Evolutionary conservation across 2,113 vertebrate genomes (phyloP).

Genomic region (Ictalurus furcatus): DNA sequence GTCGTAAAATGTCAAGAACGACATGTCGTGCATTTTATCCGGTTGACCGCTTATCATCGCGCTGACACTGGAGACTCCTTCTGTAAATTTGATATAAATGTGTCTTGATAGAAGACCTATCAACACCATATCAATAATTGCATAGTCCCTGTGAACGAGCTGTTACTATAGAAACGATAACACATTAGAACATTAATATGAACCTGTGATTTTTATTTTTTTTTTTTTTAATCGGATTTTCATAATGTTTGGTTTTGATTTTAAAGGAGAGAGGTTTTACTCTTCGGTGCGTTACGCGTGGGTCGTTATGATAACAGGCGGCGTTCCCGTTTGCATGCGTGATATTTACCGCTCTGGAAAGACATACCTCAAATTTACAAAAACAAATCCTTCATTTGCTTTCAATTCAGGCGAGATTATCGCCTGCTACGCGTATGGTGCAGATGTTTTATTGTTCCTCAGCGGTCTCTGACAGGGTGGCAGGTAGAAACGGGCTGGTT

Average conservation of each 20-base stretch:
- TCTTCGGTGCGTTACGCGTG: neutral
- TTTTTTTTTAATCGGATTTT: neutral
- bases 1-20: neutral
- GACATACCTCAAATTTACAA: slow-evolving; percentile 41
- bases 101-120: too few relatives aligned
- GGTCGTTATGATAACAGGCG: neutral
- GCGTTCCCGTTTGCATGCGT: neutral
- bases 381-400: slow-evolving; percentile 48
- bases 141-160: too few relatives aligned
- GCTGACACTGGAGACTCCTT: too few relatives aligned
- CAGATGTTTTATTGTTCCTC: slow-evolving; percentile 49
- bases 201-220: neutral
- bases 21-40: neutral
- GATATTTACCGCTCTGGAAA: slow-evolving; percentile 36
- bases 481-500: slow-evolving; percentile 47
- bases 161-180: too few relatives aligned
- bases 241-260: neutral
- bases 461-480: slow-evolving; percentile 47
- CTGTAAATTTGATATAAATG: neutral
- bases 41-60: too few relatives aligned
- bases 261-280: neutral
- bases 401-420: slow-evolving; percentile 43
- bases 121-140: too few relatives aligned
- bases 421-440: slow-evolving; percentile 10
- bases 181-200: too few relatives aligned